Evolutionary conservation across 2,888 invertebrate species (phyloP).

Genomic region (Scrobipalpa atriplicella): DNA sequence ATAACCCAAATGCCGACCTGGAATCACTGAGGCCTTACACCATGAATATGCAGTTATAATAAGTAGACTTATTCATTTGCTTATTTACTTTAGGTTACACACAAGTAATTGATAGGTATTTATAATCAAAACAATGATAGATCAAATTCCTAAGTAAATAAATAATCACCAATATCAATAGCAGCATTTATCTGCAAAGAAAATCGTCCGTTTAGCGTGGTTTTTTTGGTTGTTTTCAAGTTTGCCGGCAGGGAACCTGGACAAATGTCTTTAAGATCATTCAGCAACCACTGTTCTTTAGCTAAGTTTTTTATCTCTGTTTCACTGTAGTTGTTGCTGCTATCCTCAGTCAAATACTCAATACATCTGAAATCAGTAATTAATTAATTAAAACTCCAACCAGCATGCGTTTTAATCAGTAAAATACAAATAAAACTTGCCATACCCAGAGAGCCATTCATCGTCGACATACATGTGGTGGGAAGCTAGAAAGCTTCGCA

Average conservation of each 20-base stretch:
- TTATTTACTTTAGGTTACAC: no score
- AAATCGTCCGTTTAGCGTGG: conserved; percentile 78
- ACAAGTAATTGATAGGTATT: no score
- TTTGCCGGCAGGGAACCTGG: conserved; percentile 83
- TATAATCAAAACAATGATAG: not conserved
- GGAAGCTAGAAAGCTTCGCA: conserved; percentile 58
- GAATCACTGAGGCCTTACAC: no score
- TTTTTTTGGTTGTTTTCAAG: conserved; percentile 70
- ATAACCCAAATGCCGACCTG: no score
- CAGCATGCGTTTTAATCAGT: not conserved
- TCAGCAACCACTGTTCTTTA: conserved; percentile 85
- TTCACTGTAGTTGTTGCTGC: conserved; percentile 60
- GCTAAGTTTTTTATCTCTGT: conserved; percentile 81
- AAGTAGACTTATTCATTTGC: no score
- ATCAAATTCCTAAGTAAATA: not conserved
- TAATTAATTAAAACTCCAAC: conserved; percentile 12
- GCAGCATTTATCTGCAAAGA: conserved; percentile 84
- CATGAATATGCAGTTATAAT: no score
- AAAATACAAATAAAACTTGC: conserved; percentile 24
- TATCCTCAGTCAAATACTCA: conserved; percentile 77
- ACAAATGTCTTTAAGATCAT: conserved; percentile 85
- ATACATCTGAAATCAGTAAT: conserved; percentile 69
- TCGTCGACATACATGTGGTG: conserved; percentile 65
- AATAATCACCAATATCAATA: conserved; percentile 81
- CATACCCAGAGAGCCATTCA: conserved; percentile 72